A percentile compares a stretch with the other conserved stretches of the same genome.
phyloP scores from a whole-genome alignment of 2,888 invertebrate species.

The Polyommatus iphigenia region DNA sequence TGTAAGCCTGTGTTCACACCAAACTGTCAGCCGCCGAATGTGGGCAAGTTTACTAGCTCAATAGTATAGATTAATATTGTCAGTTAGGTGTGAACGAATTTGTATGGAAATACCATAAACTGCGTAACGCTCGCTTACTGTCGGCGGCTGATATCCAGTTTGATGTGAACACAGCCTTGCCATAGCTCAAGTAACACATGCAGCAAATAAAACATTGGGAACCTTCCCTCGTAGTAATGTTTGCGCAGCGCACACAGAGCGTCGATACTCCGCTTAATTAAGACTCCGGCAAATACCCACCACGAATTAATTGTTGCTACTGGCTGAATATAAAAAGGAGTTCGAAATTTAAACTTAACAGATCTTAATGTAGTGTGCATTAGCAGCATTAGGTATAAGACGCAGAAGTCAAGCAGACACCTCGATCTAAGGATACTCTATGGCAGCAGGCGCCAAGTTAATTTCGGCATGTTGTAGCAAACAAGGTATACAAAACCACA shows the following conservation, averaged over 20 bases:
- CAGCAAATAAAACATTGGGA: conserved; percentile 18
- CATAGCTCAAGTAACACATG: not conserved
- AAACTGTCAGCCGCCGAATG: too few relatives aligned
- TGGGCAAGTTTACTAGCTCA: too few relatives aligned
- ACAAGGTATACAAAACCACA: too few relatives aligned
- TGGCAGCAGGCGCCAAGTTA: too few relatives aligned
- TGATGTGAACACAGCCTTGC: not conserved
- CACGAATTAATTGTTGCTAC: conserved; percentile 43
- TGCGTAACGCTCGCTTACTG: too few relatives aligned
- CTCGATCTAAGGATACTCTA: too few relatives aligned
- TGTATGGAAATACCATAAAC: not conserved
- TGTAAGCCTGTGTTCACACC: too few relatives aligned
- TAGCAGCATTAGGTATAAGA: not conserved
- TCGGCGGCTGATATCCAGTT: not conserved
- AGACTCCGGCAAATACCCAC: conserved; percentile 50
- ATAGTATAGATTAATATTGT: not conserved
- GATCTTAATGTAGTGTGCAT: not conserved
- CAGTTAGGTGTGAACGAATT: not conserved
- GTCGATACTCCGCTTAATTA: conserved; percentile 38
- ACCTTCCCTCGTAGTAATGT: conserved; percentile 42
- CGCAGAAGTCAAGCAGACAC: not conserved
- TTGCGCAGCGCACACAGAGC: conserved; percentile 51
- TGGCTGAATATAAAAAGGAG: not conserved
- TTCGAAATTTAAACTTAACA: not conserved
- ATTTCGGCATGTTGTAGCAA: too few relatives aligned